Evolutionary conservation across 2,797 vertebrate species (phyloP), one percentile per base, ranked within the genome.

Genomic region (Artibeus jamaicensis): DNA sequence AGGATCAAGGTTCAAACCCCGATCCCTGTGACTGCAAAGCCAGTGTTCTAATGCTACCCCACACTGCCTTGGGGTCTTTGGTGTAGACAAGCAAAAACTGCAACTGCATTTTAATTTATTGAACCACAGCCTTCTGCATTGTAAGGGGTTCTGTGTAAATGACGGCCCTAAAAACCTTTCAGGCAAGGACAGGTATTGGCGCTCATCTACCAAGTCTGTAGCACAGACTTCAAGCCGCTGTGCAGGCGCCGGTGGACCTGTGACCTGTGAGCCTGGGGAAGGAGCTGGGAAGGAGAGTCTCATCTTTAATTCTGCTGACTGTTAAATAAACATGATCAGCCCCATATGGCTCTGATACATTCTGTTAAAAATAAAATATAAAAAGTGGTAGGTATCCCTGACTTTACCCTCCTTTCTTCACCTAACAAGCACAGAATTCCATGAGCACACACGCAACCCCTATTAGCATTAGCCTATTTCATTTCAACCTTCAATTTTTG

Each of bases 401-500:
- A 37, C n/a, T 50, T 24, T 26, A n/a, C 70, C 53, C 82, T 78
- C 73, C 48, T 26, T 78, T 86, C 84, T 55, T 68, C 50, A 59
- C 21, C 39, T 46, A 89, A 87, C 18, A 68, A 85, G 59, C 71
- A 93, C 19, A 71, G n/a, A 81, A 76, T 93, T 89, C 46, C 48
- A 24, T 8, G 29, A 65, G 34, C 48, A 9, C 18, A 34, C 44
- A 84, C 1, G 16, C 32, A 94, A 48, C 46, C 42, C 18, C 79
- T 76, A 79, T 76, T 65, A 93, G n/a, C 29, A 48, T 50, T 50
- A n/a, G 86, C 73, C 65, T 94, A 59, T 57, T 94, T 78, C 92
- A 95, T 57, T 94, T 78, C 92, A 95, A 73, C 46, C 50, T 83
- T 92, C 76, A 50, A 93, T 91, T 86, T 95, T 92, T 91, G 89